These are phyloP conservation scores for Amphipoea oculea DNA, from an alignment of 2,888 invertebrate species.

Conservation along the genomic window DNA sequence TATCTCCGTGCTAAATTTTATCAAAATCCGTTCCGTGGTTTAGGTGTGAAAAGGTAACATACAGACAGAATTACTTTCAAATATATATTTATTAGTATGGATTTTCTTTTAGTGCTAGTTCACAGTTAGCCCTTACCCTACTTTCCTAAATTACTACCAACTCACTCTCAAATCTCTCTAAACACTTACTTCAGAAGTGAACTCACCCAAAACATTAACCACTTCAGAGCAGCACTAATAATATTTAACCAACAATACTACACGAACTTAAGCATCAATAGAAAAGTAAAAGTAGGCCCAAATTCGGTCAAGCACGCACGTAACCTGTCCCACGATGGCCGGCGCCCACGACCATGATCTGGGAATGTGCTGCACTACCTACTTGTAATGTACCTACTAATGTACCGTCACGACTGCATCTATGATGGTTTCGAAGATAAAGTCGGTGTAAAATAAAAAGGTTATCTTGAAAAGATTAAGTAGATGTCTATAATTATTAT, in stretches of 20 bases:
- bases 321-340: constrained; percentile 56
- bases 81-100: background rate
- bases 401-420: constrained; percentile 19
- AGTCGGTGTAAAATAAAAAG: constrained; percentile 11
- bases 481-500: constrained; percentile 17
- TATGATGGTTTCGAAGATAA: constrained; percentile 30
- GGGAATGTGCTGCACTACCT: constrained; percentile 47
- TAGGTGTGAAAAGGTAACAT: background rate
- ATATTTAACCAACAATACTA: constrained; percentile 45
- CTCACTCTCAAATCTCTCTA: constrained; percentile 31
- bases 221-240: constrained; percentile 31
- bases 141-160: constrained; percentile 6
- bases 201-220: constrained; percentile 45
- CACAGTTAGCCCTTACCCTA: background rate
- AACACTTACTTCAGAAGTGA: constrained; percentile 37
- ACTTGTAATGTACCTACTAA: constrained; percentile 24
- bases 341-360: constrained; percentile 56
- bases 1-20: background rate
- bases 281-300: constrained; percentile 69
- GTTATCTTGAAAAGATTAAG: background rate
- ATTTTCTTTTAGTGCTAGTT: background rate
- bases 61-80: background rate
- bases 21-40: background rate
- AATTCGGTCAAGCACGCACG: constrained; percentile 69
- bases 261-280: constrained; percentile 60